Base-by-base conservation (phyloP, 1,140 invertebrate genomes). In the Thrips palmi region DNA sequence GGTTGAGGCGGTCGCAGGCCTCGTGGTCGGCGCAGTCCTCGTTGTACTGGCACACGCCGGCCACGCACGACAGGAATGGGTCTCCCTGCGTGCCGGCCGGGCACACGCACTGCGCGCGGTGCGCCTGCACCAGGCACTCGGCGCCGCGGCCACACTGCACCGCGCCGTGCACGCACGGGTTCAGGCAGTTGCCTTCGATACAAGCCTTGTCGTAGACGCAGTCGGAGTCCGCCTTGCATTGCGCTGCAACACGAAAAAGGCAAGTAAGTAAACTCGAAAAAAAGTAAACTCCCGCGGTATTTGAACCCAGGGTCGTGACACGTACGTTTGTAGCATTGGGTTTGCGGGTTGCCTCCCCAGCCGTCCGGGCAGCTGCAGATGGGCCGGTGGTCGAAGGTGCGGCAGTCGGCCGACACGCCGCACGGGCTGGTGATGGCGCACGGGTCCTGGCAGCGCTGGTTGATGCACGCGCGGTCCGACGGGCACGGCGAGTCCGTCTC, bases 181-280 rank as follows among this genome's bases (percentile, higher is more conserved):
- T 75, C 5, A 79, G 56, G 47, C 85, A 89, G 44, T 79, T 80
- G 42, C 71, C 65, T 42, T 75, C 76, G 19, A 74, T 63, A 46
- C 85, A 88, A 17, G 71, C 70, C 52, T 83, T 84, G 49, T 89
- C 82, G 48, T 77, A 79, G 1, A 84, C 79, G 65, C 87, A 92
- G 32, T 91, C 78, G 11, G 68, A 60, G 51, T 91, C 77, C 3
- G 63, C 56, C 46, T 70, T 74, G 59, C 87, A 92, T 60, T 86
- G 81, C 17, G 81, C 83, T 86, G 51, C 28, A 65, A 68, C 44
- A 44, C 14, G 7, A 33, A 33, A 31, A 30, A 33, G 8, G 22
- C 8, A 39, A 5, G 7, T 20, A 39, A 41, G 25, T 28, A n/a
- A n/a, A n/a, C n/a, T n/a, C n/a, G n/a, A n/a, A n/a, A n/a, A n/a